A percentile compares a stretch with the other conserved stretches of the same genome.
phyloP scores from a whole-genome alignment of 2,113 vertebrate species.

The Scatophagus argus region DNA sequence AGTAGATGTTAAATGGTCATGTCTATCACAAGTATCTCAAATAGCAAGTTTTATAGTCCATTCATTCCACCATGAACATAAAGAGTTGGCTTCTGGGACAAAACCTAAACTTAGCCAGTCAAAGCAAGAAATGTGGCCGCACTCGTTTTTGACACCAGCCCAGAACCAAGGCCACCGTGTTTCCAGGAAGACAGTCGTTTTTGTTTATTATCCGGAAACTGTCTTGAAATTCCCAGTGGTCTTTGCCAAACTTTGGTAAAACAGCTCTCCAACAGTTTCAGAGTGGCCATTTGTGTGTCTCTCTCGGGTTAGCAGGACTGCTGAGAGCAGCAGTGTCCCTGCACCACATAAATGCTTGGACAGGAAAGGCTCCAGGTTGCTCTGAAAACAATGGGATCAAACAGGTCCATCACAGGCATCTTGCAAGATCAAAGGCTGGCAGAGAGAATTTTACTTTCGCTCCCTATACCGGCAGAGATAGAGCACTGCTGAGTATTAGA shows the following conservation, averaged over 20 bases:
- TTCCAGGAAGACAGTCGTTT: constrained; percentile 39
- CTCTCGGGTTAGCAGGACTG: constrained; percentile 10
- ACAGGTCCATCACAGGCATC: constrained; percentile 40
- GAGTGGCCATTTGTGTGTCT: constrained; percentile 7
- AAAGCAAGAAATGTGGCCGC: constrained; percentile 19
- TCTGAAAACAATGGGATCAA: constrained; percentile 60
- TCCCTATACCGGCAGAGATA: constrained; percentile 10
- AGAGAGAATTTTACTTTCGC: constrained; percentile 20
- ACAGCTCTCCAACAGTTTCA: constrained; percentile 4
- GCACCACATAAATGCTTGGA: constrained; percentile 62
- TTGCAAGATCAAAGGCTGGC: constrained; percentile 33
- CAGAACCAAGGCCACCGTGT: neutral
- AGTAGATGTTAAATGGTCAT: neutral
- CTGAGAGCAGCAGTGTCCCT: constrained; percentile 34
- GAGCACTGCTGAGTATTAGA: constrained; percentile 31
- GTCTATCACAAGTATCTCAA: neutral
- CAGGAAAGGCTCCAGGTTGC: constrained; percentile 52
- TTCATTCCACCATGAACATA: neutral
- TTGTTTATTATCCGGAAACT: constrained; percentile 34
- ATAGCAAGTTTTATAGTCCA: neutral
- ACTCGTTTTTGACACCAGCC: neutral
- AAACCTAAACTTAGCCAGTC: constrained; percentile 15
- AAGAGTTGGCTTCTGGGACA: neutral
- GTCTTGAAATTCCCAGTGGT: constrained; percentile 1
- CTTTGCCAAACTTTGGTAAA: constrained; percentile 43